Conservation (phyloP, 2,113 vertebrate genomes). For the Corvus hawaiiensis region DNA sequence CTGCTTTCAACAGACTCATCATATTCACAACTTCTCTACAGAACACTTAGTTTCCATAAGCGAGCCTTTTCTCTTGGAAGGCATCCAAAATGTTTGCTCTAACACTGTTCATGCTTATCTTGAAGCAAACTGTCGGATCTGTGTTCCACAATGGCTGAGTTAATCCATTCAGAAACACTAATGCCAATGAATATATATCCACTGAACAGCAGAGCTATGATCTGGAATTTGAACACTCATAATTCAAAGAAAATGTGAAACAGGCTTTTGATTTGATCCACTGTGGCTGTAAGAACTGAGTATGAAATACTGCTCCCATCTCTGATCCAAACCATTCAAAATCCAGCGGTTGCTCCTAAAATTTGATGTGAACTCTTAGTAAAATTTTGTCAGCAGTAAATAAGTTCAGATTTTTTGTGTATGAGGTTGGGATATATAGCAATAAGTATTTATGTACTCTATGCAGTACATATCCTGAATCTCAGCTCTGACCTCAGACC, state of each 20-base stretch:
- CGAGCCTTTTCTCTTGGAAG: not conserved
- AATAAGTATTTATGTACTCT: not conserved
- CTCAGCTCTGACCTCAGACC: not conserved
- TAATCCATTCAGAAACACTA: constrained; percentile 12
- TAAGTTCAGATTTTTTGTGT: not conserved
- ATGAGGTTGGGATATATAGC: not conserved
- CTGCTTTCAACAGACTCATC: constrained; percentile 3
- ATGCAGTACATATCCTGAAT: not conserved
- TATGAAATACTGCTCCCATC: not conserved
- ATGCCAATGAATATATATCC: constrained; percentile 5
- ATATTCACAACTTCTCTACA: constrained; percentile 4
- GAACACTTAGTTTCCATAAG: not conserved
- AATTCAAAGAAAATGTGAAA: constrained; percentile 40
- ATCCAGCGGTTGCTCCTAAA: not conserved
- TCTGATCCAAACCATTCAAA: not conserved
- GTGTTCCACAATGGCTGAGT: not conserved
- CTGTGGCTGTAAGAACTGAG: not conserved
- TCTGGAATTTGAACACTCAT: constrained; percentile 10
- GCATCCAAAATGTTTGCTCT: not conserved
- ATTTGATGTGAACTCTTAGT: not conserved
- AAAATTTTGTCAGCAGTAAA: not conserved
- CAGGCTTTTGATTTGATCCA: constrained; percentile 3
- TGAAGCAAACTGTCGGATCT: not conserved
- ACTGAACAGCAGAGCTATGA: not conserved
- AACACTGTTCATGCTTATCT: not conserved